phyloP scores from a whole-genome alignment of 1,140 invertebrate species.

The Drosophila watanabei region DNA sequence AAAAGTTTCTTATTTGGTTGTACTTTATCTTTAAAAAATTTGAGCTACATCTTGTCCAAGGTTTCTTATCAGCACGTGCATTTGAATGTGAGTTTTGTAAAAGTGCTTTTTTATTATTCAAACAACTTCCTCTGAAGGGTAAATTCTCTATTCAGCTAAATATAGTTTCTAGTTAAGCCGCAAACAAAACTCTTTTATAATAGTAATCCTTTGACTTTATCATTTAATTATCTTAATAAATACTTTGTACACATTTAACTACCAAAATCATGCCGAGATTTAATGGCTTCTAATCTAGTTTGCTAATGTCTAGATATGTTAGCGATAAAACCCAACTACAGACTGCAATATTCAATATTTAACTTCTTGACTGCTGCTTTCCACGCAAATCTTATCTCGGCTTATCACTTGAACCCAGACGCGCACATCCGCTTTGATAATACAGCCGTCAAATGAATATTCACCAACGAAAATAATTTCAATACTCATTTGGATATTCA shows the following conservation, averaged over 20 bases:
- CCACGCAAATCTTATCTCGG: constrained; percentile 25
- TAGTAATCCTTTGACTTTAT: background rate
- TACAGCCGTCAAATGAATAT: constrained; percentile 3
- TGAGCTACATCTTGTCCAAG: constrained; percentile 1
- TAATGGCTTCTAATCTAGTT: constrained; percentile 2
- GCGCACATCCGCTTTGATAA: constrained; percentile 39
- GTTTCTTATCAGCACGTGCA: constrained; percentile 4
- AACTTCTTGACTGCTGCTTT: constrained; percentile 3
- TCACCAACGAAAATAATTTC: background rate
- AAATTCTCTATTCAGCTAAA: background rate
- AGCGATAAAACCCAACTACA: constrained; percentile 1
- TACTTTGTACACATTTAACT: background rate
- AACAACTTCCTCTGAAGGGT: background rate
- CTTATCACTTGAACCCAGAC: constrained; percentile 28
- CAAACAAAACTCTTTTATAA: background rate
- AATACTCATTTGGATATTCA: background rate
- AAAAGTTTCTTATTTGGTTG: background rate
- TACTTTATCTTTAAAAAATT: background rate
- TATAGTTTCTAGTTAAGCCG: background rate
- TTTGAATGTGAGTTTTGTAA: background rate
- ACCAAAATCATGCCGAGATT: background rate
- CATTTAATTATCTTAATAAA: constrained; percentile 10
- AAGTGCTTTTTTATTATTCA: background rate
- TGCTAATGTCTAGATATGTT: constrained; percentile 7
- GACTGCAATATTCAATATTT: constrained; percentile 18